Conservation (phyloP, 2,888 invertebrate species). For the Xestoiulus laeticollis region DNA sequence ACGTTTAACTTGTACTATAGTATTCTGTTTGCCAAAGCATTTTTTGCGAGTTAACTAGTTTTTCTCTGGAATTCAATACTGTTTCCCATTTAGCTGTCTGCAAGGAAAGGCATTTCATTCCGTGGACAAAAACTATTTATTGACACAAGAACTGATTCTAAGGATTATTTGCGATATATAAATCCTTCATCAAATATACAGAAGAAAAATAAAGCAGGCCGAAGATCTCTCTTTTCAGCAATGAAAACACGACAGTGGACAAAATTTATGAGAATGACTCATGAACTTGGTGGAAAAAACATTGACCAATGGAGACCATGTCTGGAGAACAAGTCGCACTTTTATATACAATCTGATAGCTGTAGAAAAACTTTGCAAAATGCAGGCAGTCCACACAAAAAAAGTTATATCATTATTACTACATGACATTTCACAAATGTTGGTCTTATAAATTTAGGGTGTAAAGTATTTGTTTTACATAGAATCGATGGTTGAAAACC, state of each 20-base stretch:
- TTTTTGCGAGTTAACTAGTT: neutral
- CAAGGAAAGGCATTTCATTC: neutral
- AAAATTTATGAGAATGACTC: conserved; percentile 35
- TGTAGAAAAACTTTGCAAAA: neutral
- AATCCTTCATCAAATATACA: conserved; percentile 8
- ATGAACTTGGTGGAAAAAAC: neutral
- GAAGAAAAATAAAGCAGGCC: conserved; percentile 24
- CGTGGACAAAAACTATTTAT: conserved; percentile 22
- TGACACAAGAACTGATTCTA: conserved; percentile 37
- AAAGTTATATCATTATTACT: too few species aligned
- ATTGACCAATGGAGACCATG: neutral
- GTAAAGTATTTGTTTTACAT: too few species aligned
- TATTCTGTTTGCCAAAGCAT: neutral
- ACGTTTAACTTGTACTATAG: neutral
- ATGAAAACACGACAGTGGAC: conserved; percentile 2
- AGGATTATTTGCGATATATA: conserved; percentile 11
- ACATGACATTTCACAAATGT: too few species aligned
- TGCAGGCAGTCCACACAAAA: too few species aligned
- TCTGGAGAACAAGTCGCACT: neutral
- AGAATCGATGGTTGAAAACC: neutral
- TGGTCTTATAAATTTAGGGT: too few species aligned
- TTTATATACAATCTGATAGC: neutral
- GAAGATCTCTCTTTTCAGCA: conserved; percentile 1
- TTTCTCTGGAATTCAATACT: neutral
- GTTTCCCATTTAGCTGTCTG: neutral